Evolutionary conservation across 2,797 vertebrate genomes (phyloP).

Genomic region (Acanthornis magna): DNA sequence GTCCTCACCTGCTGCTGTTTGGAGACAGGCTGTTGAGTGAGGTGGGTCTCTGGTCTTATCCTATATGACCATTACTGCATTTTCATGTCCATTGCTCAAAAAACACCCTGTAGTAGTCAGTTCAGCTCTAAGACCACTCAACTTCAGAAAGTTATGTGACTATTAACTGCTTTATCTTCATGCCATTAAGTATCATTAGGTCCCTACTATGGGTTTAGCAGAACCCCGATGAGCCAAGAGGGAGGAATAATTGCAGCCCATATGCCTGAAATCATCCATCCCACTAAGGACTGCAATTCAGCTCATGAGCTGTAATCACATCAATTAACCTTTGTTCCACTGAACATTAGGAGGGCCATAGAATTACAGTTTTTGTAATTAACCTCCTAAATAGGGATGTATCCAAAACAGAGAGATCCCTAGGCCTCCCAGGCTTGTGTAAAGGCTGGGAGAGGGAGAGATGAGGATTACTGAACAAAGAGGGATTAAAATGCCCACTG

Average conservation of each 20-base stretch:
- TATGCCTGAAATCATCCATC: constrained; percentile 47
- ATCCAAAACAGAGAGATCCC: constrained; percentile 34
- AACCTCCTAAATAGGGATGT: constrained; percentile 40
- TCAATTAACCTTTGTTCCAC: constrained; percentile 64
- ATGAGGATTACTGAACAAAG: background rate
- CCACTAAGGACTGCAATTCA: constrained; percentile 49
- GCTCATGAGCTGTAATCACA: constrained; percentile 44
- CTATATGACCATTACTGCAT: background rate
- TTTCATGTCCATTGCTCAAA: background rate
- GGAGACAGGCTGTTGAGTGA: background rate
- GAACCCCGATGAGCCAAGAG: constrained; percentile 26
- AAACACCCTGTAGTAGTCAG: background rate
- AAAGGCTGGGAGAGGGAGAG: background rate
- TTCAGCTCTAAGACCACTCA: background rate
- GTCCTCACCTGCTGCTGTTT: background rate
- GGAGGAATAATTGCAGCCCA: constrained; percentile 48
- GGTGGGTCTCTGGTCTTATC: background rate
- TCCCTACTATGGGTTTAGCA: constrained; percentile 26
- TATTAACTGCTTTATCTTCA: constrained; percentile 14
- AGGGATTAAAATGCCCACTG: background rate
- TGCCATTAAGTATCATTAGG: constrained; percentile 45
- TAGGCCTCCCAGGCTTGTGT: background rate
- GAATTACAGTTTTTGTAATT: constrained; percentile 55
- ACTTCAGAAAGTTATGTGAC: background rate
- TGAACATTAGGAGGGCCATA: constrained; percentile 37